These are phyloP conservation scores for Origma solitaria DNA, from an alignment of 2,113 vertebrate species.

Conservation along the genomic window DNA sequence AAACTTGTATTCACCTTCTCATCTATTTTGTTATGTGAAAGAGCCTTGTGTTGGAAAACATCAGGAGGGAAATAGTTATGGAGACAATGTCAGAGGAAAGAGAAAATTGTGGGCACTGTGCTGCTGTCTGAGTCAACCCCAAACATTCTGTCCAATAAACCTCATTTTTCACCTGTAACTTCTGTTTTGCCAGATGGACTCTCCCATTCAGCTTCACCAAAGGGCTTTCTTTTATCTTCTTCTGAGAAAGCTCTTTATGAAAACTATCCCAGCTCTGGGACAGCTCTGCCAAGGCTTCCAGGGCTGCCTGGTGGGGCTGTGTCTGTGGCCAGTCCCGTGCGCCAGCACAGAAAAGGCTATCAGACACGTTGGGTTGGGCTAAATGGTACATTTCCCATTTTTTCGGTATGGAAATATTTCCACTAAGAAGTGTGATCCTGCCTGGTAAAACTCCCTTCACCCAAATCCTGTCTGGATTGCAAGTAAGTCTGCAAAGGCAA, in stretches of 20 bases:
- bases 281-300: neutral
- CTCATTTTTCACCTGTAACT: constrained; percentile 15
- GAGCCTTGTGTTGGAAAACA: neutral
- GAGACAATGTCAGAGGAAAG: neutral
- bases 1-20: neutral
- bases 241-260: neutral
- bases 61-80: neutral
- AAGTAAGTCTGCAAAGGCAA: constrained; percentile 38
- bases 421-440: constrained; percentile 6
- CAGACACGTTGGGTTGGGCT: neutral
- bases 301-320: neutral
- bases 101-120: neutral
- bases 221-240: neutral
- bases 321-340: neutral
- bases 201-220: neutral
- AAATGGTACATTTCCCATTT: neutral
- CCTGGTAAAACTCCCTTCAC: constrained; percentile 5
- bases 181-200: neutral
- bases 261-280: neutral
- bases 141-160: neutral
- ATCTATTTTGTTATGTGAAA: neutral
- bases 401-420: neutral
- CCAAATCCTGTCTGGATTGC: constrained; percentile 57
- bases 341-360: neutral
- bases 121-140: neutral